These are phyloP conservation scores for Zaprionus obscuricornis DNA, from an alignment of 2,888 invertebrate genomes.

Conservation along the genomic window DNA sequence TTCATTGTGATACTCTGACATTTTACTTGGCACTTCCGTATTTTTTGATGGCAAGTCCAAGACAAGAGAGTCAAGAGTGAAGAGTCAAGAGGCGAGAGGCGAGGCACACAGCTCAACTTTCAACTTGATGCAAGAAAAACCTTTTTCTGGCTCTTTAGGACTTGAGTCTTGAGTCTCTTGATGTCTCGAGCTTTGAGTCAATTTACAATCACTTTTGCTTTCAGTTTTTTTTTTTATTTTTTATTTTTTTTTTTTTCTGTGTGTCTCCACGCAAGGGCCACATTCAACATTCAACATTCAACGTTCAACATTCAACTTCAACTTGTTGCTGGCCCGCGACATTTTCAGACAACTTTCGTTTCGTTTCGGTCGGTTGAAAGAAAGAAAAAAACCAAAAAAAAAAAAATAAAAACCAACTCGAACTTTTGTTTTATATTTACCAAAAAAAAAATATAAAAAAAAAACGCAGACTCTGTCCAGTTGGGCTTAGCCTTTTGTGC, in stretches of 20 bases:
- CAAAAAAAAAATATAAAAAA: constrained; percentile 18
- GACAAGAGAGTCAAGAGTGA: constrained; percentile 40
- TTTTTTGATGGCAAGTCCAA: constrained; percentile 16
- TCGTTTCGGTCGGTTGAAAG: constrained; percentile 54
- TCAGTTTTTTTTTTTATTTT: constrained; percentile 43
- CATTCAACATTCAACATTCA: constrained; percentile 15
- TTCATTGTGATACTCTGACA: constrained; percentile 42
- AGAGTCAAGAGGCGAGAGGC: no score
- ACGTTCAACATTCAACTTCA: constrained; percentile 25
- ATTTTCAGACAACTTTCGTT: constrained; percentile 76
- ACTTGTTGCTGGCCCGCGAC: constrained; percentile 53
- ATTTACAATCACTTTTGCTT: constrained; percentile 76
- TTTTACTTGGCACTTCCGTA: constrained; percentile 54
- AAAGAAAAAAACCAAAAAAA: constrained; percentile 28
- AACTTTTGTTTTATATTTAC: constrained; percentile 49
- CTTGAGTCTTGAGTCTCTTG: constrained; percentile 15
- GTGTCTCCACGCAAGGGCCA: constrained; percentile 44
- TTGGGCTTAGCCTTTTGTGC: constrained; percentile 33
- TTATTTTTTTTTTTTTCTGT: constrained; percentile 1
- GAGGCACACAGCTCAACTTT: constrained; percentile 69
- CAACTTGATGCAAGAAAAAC: constrained; percentile 51
- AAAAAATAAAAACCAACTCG: constrained; percentile 16
- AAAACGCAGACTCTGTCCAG: constrained; percentile 30
- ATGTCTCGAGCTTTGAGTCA: constrained; percentile 13
- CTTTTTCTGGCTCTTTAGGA: constrained; percentile 43